These are phyloP conservation scores for Girardia tigrina DNA, from an alignment of 2,888 invertebrate genomes.

Conservation along the genomic window DNA sequence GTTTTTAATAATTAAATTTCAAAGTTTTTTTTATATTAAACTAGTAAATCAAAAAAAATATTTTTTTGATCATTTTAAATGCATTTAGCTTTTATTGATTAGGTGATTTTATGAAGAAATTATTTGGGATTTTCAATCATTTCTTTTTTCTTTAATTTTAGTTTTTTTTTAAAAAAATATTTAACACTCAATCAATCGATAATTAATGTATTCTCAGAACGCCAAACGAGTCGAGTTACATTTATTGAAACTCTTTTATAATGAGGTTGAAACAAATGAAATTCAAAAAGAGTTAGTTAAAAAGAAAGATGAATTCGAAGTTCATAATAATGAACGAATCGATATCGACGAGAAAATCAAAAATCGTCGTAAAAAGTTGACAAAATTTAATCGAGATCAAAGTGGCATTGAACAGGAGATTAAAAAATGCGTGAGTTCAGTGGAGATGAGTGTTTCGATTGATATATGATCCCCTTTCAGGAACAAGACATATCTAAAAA, in stretches of 20 bases:
- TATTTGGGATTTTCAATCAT: too few relatives aligned
- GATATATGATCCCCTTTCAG: not conserved
- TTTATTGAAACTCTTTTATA: conserved; percentile 26
- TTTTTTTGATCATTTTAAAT: too few relatives aligned
- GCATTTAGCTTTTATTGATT: too few relatives aligned
- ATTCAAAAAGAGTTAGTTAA: conserved; percentile 25
- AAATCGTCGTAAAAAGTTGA: conserved; percentile 82
- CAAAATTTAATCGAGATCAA: conserved; percentile 68
- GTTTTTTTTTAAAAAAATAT: too few relatives aligned
- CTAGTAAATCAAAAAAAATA: too few relatives aligned
- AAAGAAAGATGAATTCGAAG: conserved; percentile 38
- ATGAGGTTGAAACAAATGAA: conserved; percentile 20
- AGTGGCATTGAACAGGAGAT: conserved; percentile 86
- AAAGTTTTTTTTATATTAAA: too few relatives aligned
- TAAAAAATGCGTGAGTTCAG: conserved; percentile 62
- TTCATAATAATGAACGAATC: conserved; percentile 52
- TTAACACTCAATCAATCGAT: too few relatives aligned
- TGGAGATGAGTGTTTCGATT: not conserved
- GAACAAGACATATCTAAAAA: conserved; percentile 58
- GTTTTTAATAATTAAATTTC: too few relatives aligned
- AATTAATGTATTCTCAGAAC: too few relatives aligned
- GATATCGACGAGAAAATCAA: conserved; percentile 77
- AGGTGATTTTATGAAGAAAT: too few relatives aligned
- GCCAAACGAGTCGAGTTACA: conserved; percentile 21
- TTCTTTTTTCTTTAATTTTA: too few relatives aligned